Evolutionary conservation across 2,888 invertebrate genomes (phyloP), one percentile per base, ranked within the genome.

Genomic region (Molanna angustata): DNA sequence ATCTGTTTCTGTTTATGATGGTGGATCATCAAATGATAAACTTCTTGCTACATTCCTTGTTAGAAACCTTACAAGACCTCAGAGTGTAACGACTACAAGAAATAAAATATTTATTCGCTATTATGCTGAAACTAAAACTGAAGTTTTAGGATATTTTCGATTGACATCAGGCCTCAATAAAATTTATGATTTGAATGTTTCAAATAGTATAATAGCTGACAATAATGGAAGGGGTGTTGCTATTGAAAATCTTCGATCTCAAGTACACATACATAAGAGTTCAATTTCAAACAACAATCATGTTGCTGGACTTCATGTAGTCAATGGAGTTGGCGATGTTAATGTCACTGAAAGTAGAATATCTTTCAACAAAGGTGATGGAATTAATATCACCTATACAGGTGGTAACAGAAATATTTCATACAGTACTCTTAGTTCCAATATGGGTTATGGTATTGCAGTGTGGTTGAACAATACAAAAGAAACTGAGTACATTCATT

Each of bases 181-280:
- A 76, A 84, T 85, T 19, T 93, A 87, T 67, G 96, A 97, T 69
- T 74, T 97, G 49, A 91, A 91, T 63, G 80, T 99, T 14, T 87
- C 88, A 1, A 86, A 91, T 64, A 89, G 92, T 1, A 83, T 85
- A 27, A 84, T 98, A 54, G 84, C 86, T 2, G 87, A 90, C 67
- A 99, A 99, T 72, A 87, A 88, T 61, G 97, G 97, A 0, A 85
- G 95, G 66, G 99, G 99, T n/a, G 83, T 99, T 45, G 90, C 84
- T n/a, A 83, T 92, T 11, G 93, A 95, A 69, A 93, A 94, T 68
- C 78, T 97, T 49, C 82, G 96, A 64, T 93, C 93, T 13, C 89
- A 88, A 66, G 71, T 95, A n/a, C 88, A 91, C 67, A 80, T 97
- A 43, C 88, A 92, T 64, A 82, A 86, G 32, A 88, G 88, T 9